Evolutionary conservation across 2,113 vertebrate species (phyloP).

Genomic region (Syngnathoides biaculeatus): DNA sequence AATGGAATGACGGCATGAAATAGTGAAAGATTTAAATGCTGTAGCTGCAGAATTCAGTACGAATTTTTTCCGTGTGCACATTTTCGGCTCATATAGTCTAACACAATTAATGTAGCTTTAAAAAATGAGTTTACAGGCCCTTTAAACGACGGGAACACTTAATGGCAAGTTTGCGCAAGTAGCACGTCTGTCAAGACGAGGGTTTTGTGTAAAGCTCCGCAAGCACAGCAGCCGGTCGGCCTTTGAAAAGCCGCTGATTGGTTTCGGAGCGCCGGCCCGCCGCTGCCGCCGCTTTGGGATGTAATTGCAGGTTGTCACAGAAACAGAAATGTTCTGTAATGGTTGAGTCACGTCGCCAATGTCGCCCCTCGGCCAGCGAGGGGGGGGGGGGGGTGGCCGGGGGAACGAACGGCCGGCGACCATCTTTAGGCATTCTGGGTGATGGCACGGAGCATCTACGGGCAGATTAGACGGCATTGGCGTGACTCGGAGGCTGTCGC

Average conservation of each 20-base stretch:
- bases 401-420: constrained; percentile 32
- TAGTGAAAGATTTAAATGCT: too few relatives aligned
- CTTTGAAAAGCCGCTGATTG: constrained; percentile 47
- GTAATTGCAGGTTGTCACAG: constrained; percentile 66
- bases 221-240: neutral
- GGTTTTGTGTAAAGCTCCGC: neutral
- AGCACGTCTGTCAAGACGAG: neutral
- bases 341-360: constrained; percentile 57
- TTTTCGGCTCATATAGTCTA: too few relatives aligned
- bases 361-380: constrained; percentile 37
- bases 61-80: too few relatives aligned
- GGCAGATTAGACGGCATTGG: neutral
- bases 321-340: constrained; percentile 49
- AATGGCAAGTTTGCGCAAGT: neutral
- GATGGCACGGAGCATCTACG: neutral
- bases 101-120: too few relatives aligned
- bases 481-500: neutral
- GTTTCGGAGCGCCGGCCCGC: constrained; percentile 19
- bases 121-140: too few relatives aligned
- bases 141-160: neutral
- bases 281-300: constrained; percentile 20
- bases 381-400: constrained; percentile 42
- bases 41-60: too few relatives aligned
- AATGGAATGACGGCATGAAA: too few relatives aligned
- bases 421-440: constrained; percentile 1